phyloP scores from a whole-genome alignment of 2,888 invertebrate species.

The Tenthredo amoena region DNA sequence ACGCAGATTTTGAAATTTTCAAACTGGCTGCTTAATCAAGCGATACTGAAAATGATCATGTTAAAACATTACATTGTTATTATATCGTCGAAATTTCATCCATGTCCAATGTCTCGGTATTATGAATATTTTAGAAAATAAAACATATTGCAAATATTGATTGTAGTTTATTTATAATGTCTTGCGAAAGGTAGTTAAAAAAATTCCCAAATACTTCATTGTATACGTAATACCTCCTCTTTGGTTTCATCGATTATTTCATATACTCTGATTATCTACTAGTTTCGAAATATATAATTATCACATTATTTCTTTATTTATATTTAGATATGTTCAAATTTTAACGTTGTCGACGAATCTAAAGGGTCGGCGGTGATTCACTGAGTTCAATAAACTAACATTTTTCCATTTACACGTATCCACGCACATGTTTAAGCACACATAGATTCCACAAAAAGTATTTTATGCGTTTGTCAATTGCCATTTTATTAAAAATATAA shows the following conservation, averaged over 20 bases:
- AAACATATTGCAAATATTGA: not conserved
- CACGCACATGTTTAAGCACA: too few relatives aligned
- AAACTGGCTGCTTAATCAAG: not conserved
- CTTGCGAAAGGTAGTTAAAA: not conserved
- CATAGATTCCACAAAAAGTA: too few relatives aligned
- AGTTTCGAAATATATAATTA: not conserved
- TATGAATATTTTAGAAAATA: not conserved
- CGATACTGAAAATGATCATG: not conserved
- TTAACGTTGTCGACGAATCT: too few relatives aligned
- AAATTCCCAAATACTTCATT: not conserved
- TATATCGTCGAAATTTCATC: not conserved
- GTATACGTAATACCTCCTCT: not conserved
- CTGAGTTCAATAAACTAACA: too few relatives aligned
- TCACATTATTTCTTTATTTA: not conserved
- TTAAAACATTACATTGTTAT: not conserved
- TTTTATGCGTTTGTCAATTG: not conserved
- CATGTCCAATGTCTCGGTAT: not conserved
- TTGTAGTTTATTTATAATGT: not conserved
- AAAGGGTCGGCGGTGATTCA: too few relatives aligned
- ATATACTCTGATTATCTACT: not conserved
- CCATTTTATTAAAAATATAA: constrained; percentile 39
- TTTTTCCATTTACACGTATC: too few relatives aligned
- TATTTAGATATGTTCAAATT: too few relatives aligned
- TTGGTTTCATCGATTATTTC: not conserved
- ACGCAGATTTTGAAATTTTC: not conserved